Conservation (phyloP, 2,888 invertebrate species). For the Cataglyphis rosenhaueri region DNA sequence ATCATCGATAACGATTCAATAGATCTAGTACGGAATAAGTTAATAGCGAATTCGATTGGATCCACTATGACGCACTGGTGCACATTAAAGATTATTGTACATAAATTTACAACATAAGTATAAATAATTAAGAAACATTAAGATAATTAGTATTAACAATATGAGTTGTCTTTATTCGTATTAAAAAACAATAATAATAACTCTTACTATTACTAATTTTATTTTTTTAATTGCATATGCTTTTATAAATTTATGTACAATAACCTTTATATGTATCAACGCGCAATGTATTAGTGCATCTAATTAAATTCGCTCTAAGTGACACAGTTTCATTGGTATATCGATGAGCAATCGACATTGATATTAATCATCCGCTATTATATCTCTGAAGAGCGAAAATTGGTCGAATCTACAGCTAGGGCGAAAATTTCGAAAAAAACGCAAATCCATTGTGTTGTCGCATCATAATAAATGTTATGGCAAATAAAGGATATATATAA, state of each 20-base stretch:
- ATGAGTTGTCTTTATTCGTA: too few relatives aligned
- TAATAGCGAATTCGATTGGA: background rate
- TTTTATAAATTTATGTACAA: too few relatives aligned
- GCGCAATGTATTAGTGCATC: too few relatives aligned
- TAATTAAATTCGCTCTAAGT: background rate
- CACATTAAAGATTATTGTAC: too few relatives aligned
- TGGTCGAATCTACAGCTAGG: background rate
- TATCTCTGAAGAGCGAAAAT: background rate
- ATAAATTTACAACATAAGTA: too few relatives aligned
- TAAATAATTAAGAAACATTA: too few relatives aligned
- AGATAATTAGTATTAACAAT: too few relatives aligned
- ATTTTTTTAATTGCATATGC: too few relatives aligned
- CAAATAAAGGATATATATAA: slow-evolving; percentile 43
- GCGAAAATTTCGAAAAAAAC: slow-evolving; percentile 14
- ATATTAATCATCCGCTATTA: slow-evolving; percentile 30
- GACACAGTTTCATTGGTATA: slow-evolving; percentile 38
- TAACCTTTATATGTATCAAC: too few relatives aligned
- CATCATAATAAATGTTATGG: slow-evolving; percentile 43
- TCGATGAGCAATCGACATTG: slow-evolving; percentile 28
- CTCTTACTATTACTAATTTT: too few relatives aligned
- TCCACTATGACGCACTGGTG: too few relatives aligned
- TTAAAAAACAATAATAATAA: too few relatives aligned
- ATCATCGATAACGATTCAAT: slow-evolving; percentile 38
- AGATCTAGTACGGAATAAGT: slow-evolving; percentile 40
- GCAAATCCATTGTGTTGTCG: slow-evolving; percentile 29